A percentile compares a stretch with the other conserved stretches of the same genome.
phyloP scores from a whole-genome alignment of 2,113 vertebrate genomes.

The Bettongia penicillata region DNA sequence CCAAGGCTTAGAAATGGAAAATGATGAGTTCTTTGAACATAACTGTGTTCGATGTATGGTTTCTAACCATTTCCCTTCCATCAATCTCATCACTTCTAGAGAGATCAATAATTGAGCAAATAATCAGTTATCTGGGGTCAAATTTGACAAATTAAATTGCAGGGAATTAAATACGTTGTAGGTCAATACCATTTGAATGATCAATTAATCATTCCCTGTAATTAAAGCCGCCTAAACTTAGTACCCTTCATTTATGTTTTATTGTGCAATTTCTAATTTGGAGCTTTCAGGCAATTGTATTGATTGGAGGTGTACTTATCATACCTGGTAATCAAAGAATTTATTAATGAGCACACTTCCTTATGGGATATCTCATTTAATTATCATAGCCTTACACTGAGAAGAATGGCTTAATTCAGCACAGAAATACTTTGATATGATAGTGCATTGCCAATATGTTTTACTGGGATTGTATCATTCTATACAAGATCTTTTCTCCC shows the following conservation, averaged over 20 bases:
- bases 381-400: slow-evolving; percentile 41
- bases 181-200: slow-evolving; percentile 81
- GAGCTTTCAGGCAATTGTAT: slow-evolving; percentile 70
- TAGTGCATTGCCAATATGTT: background rate
- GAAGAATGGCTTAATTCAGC: slow-evolving; percentile 9
- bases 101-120: slow-evolving; percentile 49
- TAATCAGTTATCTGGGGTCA: slow-evolving; percentile 74
- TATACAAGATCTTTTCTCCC: background rate
- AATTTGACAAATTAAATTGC: slow-evolving; percentile 77
- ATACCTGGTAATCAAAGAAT: slow-evolving; percentile 64
- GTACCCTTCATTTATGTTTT: slow-evolving; percentile 74
- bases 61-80: background rate
- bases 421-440: slow-evolving; percentile 5
- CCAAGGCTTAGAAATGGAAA: background rate
- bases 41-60: background rate
- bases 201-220: slow-evolving; percentile 80
- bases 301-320: slow-evolving; percentile 55
- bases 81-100: background rate
- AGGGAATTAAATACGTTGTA: slow-evolving; percentile 81
- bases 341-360: slow-evolving; percentile 68
- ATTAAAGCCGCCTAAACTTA: slow-evolving; percentile 80
- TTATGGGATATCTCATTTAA: slow-evolving; percentile 66
- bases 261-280: slow-evolving; percentile 70
- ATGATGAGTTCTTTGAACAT: background rate
- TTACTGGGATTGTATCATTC: background rate